Evolutionary conservation across 1,140 invertebrate species (phyloP), one percentile per base, ranked within the genome.

Genomic region (Steinernema feltiae): DNA sequence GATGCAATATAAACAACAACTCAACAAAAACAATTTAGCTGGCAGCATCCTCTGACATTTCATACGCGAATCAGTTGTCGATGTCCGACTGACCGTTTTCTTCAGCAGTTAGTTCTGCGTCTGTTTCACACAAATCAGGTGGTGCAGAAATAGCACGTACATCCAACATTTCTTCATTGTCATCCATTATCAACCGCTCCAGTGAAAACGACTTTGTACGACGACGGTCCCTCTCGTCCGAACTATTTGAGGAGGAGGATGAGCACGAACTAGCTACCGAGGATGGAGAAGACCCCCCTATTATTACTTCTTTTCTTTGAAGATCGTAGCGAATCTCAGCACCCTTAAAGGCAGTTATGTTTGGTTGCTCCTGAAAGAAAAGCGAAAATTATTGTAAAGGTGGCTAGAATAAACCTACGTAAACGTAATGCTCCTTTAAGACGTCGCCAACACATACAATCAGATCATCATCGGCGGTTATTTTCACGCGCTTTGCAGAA

Each of bases 311-410:
- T 27, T 27, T 18, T 0, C 32, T 72, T 30, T 78, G 70, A 48
- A 78, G 15, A 30, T 78, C 77, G 32, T 70, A 78, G 71, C 30
- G 69, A 29, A 74, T 30, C 30, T 78, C 75, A 3, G 77, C 77
- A 0, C 77, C 77, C 24, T 46, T 70, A 27, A 78, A 78, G 2
- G 77, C 48, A 1, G 70, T 71, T 46, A 76, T 32, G 69, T 78
- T 75, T 0, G 74, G 12, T 18, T 69, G 31, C 2, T 72, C 69
- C 76, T 78, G 74, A 71, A 75, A 12, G 46, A 76, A 2, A 48
- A 27, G 12, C 48, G 27, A 76, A 48, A 29, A n/a, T n/a, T n/a
- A n/a, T n/a, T n/a, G n/a, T 32, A 12, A 75, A 24, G 31, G 24
- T 27, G 53, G 24, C 53, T 3, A 63, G 3, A 12, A 63, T 63